phyloP scores from a whole-genome alignment of 2,888 invertebrate genomes.

The Fragum whitleyi region DNA sequence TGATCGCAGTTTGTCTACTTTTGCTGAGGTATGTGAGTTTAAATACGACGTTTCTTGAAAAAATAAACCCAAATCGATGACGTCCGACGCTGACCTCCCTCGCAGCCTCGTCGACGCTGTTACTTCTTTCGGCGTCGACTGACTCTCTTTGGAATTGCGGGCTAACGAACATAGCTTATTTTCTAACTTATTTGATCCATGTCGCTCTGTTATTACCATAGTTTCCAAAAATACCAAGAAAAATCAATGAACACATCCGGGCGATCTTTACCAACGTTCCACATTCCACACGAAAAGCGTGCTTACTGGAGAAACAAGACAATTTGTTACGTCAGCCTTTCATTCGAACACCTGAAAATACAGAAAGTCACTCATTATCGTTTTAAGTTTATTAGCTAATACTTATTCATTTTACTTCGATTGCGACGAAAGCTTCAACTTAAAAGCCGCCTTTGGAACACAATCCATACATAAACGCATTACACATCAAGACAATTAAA shows the following conservation, averaged over 20 bases:
- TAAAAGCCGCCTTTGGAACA: too few relatives aligned
- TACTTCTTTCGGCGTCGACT: conserved; percentile 3
- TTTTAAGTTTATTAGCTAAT: too few relatives aligned
- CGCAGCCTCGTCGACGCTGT: neutral
- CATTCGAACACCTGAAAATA: neutral
- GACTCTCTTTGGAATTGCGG: conserved; percentile 2
- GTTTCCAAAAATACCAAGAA: conserved; percentile 43
- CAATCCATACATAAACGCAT: too few relatives aligned
- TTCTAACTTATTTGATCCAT: conserved; percentile 48
- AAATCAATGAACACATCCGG: conserved; percentile 26
- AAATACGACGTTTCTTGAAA: neutral
- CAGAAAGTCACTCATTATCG: too few relatives aligned
- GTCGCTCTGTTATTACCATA: conserved; percentile 53
- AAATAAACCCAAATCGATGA: neutral
- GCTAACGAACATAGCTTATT: conserved; percentile 42
- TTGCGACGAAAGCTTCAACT: too few relatives aligned
- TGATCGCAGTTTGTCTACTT: neutral
- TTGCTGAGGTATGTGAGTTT: conserved; percentile 17
- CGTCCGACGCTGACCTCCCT: neutral
- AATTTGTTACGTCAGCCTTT: neutral
- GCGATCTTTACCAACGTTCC: conserved; percentile 24
- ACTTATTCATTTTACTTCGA: too few relatives aligned
- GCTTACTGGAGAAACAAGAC: neutral
- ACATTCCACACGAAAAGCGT: conserved; percentile 22
- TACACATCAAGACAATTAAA: too few relatives aligned